Evolutionary conservation across 2,797 vertebrate genomes (phyloP).

Genomic region (Spinus olivaceus): DNA sequence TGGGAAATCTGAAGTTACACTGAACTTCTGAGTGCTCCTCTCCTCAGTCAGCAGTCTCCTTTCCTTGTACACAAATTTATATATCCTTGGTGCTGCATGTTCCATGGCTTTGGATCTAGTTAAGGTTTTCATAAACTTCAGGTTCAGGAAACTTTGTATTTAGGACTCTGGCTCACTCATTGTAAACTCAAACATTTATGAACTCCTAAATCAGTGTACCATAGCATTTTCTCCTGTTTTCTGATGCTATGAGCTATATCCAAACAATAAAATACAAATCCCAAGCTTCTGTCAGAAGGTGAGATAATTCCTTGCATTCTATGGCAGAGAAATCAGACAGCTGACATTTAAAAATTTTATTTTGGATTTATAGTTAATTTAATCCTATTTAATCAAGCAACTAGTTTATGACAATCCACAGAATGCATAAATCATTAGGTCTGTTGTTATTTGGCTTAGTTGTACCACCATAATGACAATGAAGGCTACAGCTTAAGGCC

Average conservation of each 20-base stretch:
- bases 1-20: neutral
- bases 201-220: neutral
- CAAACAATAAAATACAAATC: neutral
- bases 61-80: neutral
- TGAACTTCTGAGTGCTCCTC: neutral
- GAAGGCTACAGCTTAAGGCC: neutral
- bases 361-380: neutral
- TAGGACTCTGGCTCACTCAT: neutral
- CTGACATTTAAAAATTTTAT: neutral
- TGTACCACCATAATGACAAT: neutral
- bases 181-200: neutral
- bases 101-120: neutral
- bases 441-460: neutral
- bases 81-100: neutral
- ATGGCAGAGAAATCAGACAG: neutral
- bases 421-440: neutral
- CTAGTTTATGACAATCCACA: neutral
- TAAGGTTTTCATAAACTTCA: neutral
- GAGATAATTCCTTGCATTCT: neutral
- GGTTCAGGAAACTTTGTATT: neutral
- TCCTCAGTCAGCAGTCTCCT: neutral
- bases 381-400: neutral
- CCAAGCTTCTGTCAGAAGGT: neutral
- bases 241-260: neutral
- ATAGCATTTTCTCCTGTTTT: neutral